These are phyloP conservation scores for Pterocles burchelli DNA, from an alignment of 2,113 vertebrate genomes.

Conservation along the genomic window DNA sequence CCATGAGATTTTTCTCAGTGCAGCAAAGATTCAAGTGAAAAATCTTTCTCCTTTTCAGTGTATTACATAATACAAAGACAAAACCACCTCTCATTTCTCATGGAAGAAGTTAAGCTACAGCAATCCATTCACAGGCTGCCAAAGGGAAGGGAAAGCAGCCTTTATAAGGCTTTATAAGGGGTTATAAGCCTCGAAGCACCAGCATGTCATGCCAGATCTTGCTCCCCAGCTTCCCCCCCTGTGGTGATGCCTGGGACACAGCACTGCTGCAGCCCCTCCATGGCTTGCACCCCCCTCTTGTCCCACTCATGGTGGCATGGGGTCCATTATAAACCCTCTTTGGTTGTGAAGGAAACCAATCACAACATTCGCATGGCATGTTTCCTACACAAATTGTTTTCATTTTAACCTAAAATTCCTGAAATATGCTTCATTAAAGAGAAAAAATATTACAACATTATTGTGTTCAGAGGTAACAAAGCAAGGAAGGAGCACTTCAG, in stretches of 20 bases:
- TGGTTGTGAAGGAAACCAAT: background rate
- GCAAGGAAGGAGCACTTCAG: background rate
- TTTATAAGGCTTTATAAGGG: no score
- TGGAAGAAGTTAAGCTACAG: background rate
- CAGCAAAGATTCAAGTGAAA: background rate
- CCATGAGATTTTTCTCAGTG: background rate
- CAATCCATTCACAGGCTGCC: background rate
- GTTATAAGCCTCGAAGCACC: background rate
- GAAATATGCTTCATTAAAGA: background rate
- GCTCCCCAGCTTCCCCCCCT: fast-evolving
- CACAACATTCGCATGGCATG: background rate
- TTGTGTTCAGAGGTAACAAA: background rate
- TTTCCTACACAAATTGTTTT: background rate
- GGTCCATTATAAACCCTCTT: background rate
- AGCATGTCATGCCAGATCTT: fast-evolving
- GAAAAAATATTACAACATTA: background rate
- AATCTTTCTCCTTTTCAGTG: background rate
- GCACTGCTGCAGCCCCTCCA: background rate
- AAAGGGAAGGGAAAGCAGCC: background rate
- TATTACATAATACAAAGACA: background rate
- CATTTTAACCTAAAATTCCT: background rate
- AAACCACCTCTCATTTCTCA: background rate
- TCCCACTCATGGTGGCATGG: fast-evolving
- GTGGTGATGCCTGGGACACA: fast-evolving
- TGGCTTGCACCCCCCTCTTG: background rate